Percentiles rank a stretch among this genome's conserved stretches.
These are phyloP conservation scores for Lagria hirta DNA, from an alignment of 2,888 invertebrate species.

Conservation along the genomic window DNA sequence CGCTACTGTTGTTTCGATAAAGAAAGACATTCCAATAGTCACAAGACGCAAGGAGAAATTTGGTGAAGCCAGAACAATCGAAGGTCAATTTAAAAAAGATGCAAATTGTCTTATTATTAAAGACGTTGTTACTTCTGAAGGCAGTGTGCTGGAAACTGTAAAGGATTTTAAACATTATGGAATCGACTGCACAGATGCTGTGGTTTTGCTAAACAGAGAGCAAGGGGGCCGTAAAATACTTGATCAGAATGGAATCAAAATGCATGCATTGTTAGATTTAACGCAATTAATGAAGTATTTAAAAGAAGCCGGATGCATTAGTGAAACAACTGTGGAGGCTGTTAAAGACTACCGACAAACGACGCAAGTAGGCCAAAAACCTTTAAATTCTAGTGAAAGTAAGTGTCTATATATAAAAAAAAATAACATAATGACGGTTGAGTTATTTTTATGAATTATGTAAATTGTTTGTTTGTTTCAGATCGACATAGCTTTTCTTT, in stretches of 20 bases:
- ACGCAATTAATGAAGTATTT: slow-evolving; percentile 65
- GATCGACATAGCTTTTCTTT: slow-evolving; percentile 63
- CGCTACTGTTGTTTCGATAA: slow-evolving; percentile 79
- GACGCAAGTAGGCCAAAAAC: slow-evolving; percentile 54
- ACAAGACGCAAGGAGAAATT: slow-evolving; percentile 91
- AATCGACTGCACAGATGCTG: slow-evolving; percentile 64
- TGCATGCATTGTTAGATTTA: slow-evolving; percentile 71
- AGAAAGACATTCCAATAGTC: slow-evolving; percentile 79
- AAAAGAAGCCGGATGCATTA: slow-evolving; percentile 64
- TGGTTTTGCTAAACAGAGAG: slow-evolving; percentile 87
- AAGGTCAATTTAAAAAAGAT: slow-evolving; percentile 78
- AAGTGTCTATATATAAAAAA: too few species aligned
- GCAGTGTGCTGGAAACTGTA: slow-evolving; percentile 90
- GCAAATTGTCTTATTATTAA: slow-evolving; percentile 88
- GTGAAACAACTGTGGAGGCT: slow-evolving; percentile 60
- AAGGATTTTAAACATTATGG: slow-evolving; percentile 69
- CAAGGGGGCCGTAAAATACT: slow-evolving; percentile 85
- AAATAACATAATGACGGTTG: too few species aligned
- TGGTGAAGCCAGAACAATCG: slow-evolving; percentile 93
- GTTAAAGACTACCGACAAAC: slow-evolving; percentile 60
- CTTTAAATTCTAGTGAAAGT: too few species aligned
- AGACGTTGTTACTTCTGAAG: slow-evolving; percentile 92
- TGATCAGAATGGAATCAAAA: slow-evolving; percentile 65
- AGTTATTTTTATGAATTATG: too few species aligned
- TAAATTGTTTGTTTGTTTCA: too few species aligned